Evolutionary conservation across 2,113 vertebrate genomes (phyloP), one percentile per base, ranked within the genome.

Genomic region (Uropsilus gracilis): DNA sequence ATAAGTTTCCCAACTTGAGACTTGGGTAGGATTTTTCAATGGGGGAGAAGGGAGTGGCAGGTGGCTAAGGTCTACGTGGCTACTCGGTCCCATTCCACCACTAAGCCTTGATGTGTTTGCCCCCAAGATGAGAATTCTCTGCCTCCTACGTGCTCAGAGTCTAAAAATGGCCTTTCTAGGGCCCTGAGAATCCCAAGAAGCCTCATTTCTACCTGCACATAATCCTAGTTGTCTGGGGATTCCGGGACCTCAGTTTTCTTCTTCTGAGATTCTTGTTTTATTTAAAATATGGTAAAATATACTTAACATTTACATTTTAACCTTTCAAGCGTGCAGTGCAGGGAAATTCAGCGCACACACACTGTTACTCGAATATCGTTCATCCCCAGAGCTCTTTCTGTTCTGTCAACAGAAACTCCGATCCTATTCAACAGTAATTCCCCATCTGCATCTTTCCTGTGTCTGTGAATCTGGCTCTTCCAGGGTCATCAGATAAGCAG

Each of bases 351-450:
- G 64, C 0, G 8, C 9, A 2, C 69, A n/a, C n/a, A 50, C 20
- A 1, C 0, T 17, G 20, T 1, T 8, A 53, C 50, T 53, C 50
- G 30, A 1, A n/a, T 22, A 12, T 13, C 22, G 3, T 3, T 37
- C 12, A 0, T 3, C 28, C 39, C 39, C 5, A 37, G 39, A 34
- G 0, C 7, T 22, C 44, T 42, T 24, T 3, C 14, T 5, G 5
- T 71, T 37, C 32, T 12, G 50, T 53, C 86, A 16, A 14, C 6
- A 30, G 32, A 28, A 37, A 26, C 37, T 7, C 17, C 0, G 1
- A 13, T 0, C 11, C 18, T 16, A 5, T 0, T 11, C 13, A 12
- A 14, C 6, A 2, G 16, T 0, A 3, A 2, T 42, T 22, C 26
- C 26, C 30, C 16, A 4, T 17, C 17, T 6, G 17, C 16, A 18